Base-by-base conservation (phyloP, 2,888 invertebrate genomes). In the Protonemura montana region DNA sequence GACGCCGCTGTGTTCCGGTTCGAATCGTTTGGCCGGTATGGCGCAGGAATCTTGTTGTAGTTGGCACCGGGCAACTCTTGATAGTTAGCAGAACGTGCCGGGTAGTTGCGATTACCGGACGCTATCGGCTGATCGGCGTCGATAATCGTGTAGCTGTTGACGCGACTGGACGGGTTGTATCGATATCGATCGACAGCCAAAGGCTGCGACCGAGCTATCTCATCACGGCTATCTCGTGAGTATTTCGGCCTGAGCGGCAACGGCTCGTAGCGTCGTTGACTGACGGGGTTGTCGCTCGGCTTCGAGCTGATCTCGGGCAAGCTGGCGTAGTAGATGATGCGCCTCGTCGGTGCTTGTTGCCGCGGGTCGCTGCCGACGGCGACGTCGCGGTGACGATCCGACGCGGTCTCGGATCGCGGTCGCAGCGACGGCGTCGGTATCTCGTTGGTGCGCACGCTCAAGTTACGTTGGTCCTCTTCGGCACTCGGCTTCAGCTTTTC, bases 291-390 rank as follows among this genome's bases (percentile, higher is more conserved):
- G 35, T 77, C 76, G 28, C 28, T 30, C 16, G 82, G 85, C 80
- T 59, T 30, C 76, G 25, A 84, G 76, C 27, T 84, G 59, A 85
- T 82, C 41, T 88, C 88, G 3, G 88, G 88, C 16, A 88, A 87
- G 41, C 86, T 84, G 7, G 88, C 88, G 84, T 88, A 88, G 87
- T 88, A 88, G 77, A 88, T 86, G 30, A 88, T 87, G 29, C 88
- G 82, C 0, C 87, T 42, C 28, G 81, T 21, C 3, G 87, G 88
- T 0, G 86, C 81, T 6, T 42, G 29, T 78, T 35, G 76, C 16
- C 83, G 80, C 81, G 85, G 30, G 25, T 77, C 76, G 27, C 21
- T 28, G 21, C 25, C 81, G 27, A 27, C 86, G 86, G 27, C 59
- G 3, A 35, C 59, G 82, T 29, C 59, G 59, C 26, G 27, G 76